Evolutionary conservation across 2,888 invertebrate genomes (phyloP).

Genomic region (Drosophila nr. perissopoda): DNA sequence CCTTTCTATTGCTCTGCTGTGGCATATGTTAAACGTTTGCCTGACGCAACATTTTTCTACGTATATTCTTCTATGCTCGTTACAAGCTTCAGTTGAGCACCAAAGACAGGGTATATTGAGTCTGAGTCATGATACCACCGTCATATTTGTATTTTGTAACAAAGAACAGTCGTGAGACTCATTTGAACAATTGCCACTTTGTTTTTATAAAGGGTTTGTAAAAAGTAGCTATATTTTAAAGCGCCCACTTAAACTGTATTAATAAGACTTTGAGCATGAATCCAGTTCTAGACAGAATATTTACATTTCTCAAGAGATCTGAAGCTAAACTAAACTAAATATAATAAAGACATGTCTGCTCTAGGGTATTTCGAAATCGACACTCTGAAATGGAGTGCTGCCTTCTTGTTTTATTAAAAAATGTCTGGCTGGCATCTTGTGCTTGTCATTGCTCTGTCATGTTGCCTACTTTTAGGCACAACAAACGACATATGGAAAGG

Average conservation of each 20-base stretch:
- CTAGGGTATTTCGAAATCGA: slow-evolving; percentile 24
- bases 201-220: background rate
- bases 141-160: background rate
- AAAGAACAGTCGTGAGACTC: background rate
- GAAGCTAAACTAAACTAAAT: background rate
- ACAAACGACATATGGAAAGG: slow-evolving; percentile 52
- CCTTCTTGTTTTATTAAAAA: slow-evolving; percentile 54
- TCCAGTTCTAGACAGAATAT: background rate
- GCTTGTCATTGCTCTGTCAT: slow-evolving; percentile 60
- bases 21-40: slow-evolving; percentile 76
- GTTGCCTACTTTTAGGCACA: slow-evolving; percentile 66
- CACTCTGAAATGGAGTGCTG: background rate
- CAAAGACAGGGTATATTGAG: slow-evolving; percentile 17
- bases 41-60: slow-evolving; percentile 66
- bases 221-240: background rate
- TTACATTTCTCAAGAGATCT: background rate
- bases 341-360: background rate
- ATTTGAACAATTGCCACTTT: background rate
- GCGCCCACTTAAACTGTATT: background rate
- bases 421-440: slow-evolving; percentile 59
- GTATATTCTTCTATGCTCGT: slow-evolving; percentile 46
- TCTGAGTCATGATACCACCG: background rate
- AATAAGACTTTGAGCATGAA: background rate
- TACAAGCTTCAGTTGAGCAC: background rate
- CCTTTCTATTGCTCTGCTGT: slow-evolving; percentile 24